Evolutionary conservation across 1,140 invertebrate species (phyloP), one percentile per base, ranked within the genome.

Genomic region (Onthophagus taurus): DNA sequence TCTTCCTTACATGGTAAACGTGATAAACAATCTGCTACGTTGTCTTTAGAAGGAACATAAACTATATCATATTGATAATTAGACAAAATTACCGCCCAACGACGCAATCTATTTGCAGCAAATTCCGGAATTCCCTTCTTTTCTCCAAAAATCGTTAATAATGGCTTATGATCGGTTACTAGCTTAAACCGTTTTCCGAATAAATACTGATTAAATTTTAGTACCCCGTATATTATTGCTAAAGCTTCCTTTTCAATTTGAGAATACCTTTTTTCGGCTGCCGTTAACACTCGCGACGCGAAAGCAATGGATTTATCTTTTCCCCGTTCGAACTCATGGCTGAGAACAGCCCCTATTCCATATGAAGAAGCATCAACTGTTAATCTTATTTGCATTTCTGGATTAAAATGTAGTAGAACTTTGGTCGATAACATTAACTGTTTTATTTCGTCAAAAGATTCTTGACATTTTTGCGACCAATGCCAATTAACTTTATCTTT

Each of bases 221-320:
- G 63, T 4, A 77, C 59, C 6, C 64, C 68, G 54, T 60, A 76
- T 1, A 75, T 47, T 8, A 78, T 65, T 2, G 65, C 63, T 8
- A 72, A 49, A 8, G 66, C 69, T 59, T 80, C 73, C 50, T 66
- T 71, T 24, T 80, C 69, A 17, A 72, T 66, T 45, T 70, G 66
- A 8, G 62, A 45, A 38, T 76, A 72, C 39, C 34, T 66, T 72
- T 50, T 57, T 50, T 76, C 66, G 4, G 67, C 51, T 23, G 51
- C 31, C n/a, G 52, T 57, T 20, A 76, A 51, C 1, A 59, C 58
- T 34, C 63, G 49, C 7, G 71, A 74, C 8, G 60, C 64, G 57
- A 55, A 71, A 5, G 60, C 57, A 31, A 76, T 65, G 13, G 66
- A 6, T 63, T 45, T 45, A 33, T 48, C 69, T 61, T 2, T 37